Conservation (phyloP, 2,888 invertebrate species). For the Mystacides longicornis region DNA sequence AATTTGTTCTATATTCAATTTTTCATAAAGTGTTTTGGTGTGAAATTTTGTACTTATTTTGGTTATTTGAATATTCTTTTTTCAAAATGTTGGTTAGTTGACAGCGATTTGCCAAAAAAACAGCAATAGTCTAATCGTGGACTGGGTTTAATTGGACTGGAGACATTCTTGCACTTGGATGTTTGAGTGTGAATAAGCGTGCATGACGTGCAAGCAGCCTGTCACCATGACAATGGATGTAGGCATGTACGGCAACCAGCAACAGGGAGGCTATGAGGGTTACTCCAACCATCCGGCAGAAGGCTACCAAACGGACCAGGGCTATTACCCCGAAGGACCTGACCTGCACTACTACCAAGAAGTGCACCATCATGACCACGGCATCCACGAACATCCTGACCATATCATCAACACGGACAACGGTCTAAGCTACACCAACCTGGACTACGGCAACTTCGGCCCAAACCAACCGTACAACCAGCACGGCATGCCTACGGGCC, state of each 20-base stretch:
- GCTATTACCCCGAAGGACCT: slow-evolving; percentile 35
- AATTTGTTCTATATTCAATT: neutral
- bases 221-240: slow-evolving; percentile 77
- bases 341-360: slow-evolving; percentile 36
- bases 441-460: slow-evolving; percentile 60
- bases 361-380: slow-evolving; percentile 39
- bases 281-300: slow-evolving; percentile 28
- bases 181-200: too few relatives aligned
- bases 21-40: neutral
- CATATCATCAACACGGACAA: slow-evolving; percentile 78
- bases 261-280: slow-evolving; percentile 36
- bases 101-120: neutral
- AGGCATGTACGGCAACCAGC: slow-evolving; percentile 68
- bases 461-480: slow-evolving; percentile 41
- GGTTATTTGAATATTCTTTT: neutral
- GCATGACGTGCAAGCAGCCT: too few relatives aligned
- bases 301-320: slow-evolving; percentile 34
- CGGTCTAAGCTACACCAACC: slow-evolving; percentile 82
- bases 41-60: neutral
- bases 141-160: too few relatives aligned
- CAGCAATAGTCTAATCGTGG: too few relatives aligned
- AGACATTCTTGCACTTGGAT: too few relatives aligned
- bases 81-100: neutral
- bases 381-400: slow-evolving; percentile 35
- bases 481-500: slow-evolving; percentile 47